These are phyloP conservation scores for Spilosoma lubricipeda DNA, from an alignment of 2,888 invertebrate genomes.

Conservation along the genomic window DNA sequence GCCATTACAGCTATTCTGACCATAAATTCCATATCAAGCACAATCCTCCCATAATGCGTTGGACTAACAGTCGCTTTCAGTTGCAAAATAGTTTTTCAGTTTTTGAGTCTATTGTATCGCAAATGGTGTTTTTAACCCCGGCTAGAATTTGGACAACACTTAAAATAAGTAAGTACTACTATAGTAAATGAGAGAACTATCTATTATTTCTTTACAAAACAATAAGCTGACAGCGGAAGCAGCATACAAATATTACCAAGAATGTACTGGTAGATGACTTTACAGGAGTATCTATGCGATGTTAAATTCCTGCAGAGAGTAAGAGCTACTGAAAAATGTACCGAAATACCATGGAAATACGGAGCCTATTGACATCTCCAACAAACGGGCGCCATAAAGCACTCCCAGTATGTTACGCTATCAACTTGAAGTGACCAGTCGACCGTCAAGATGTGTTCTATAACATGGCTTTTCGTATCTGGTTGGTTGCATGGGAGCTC, in stretches of 20 bases:
- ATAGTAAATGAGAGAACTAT: not conserved
- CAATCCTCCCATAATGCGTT: not conserved
- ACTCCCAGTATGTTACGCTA: slow-evolving; percentile 65
- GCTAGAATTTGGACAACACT: not conserved
- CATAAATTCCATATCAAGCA: slow-evolving; percentile 17
- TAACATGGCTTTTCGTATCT: slow-evolving; percentile 57
- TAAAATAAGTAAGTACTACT: not conserved
- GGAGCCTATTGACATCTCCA: slow-evolving; percentile 61
- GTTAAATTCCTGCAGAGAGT: slow-evolving; percentile 37
- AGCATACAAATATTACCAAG: slow-evolving; percentile 7
- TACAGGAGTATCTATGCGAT: slow-evolving; percentile 22
- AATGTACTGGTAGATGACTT: slow-evolving; percentile 15
- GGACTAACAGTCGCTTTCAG: not conserved
- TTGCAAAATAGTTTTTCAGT: not conserved
- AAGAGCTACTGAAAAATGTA: slow-evolving; percentile 58
- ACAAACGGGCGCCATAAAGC: slow-evolving; percentile 60
- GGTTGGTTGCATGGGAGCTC: slow-evolving; percentile 73
- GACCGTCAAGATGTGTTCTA: slow-evolving; percentile 44
- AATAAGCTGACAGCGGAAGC: slow-evolving; percentile 5
- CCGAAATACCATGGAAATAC: slow-evolving; percentile 68
- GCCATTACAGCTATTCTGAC: slow-evolving; percentile 30
- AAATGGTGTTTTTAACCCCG: not conserved
- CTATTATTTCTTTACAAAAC: slow-evolving; percentile 8
- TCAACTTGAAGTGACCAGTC: slow-evolving; percentile 64
- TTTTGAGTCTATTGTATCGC: not conserved